Evolutionary conservation across 2,888 invertebrate genomes (phyloP).

Genomic region (Drosophila nr. medialis): DNA sequence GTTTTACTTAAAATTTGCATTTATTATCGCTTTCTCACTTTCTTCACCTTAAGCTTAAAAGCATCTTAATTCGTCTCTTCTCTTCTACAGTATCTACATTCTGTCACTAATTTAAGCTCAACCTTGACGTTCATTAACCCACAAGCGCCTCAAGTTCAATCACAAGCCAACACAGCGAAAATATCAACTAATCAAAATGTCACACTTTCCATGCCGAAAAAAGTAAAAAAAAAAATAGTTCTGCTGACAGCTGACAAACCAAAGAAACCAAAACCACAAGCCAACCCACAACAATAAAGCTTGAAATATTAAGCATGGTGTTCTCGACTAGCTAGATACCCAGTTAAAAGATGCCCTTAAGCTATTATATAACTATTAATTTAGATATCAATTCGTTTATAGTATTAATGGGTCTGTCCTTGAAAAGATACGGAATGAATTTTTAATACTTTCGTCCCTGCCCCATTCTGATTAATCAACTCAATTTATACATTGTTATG

Average conservation of each 20-base stretch:
- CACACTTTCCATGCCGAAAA: constrained; percentile 73
- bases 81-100: not conserved
- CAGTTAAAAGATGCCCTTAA: not conserved
- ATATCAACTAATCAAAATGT: constrained; percentile 76
- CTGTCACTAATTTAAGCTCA: constrained; percentile 36
- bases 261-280: constrained; percentile 48
- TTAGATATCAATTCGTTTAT: not conserved
- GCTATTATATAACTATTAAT: not conserved
- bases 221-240: constrained; percentile 42
- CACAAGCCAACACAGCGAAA: constrained; percentile 52
- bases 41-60: not conserved
- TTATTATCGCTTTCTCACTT: not conserved
- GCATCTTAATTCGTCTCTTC: not conserved
- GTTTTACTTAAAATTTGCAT: not conserved
- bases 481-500: not conserved
- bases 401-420: not conserved
- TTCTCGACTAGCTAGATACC: constrained; percentile 29
- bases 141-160: constrained; percentile 72
- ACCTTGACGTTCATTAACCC: constrained; percentile 74
- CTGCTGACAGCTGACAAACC: constrained; percentile 73
- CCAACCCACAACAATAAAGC: constrained; percentile 28
- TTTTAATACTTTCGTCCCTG: not conserved
- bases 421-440: not conserved
- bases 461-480: not conserved
- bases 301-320: not conserved